These are phyloP conservation scores for Spisula subtruncata DNA, from an alignment of 2,888 invertebrate genomes.

Conservation along the genomic window DNA sequence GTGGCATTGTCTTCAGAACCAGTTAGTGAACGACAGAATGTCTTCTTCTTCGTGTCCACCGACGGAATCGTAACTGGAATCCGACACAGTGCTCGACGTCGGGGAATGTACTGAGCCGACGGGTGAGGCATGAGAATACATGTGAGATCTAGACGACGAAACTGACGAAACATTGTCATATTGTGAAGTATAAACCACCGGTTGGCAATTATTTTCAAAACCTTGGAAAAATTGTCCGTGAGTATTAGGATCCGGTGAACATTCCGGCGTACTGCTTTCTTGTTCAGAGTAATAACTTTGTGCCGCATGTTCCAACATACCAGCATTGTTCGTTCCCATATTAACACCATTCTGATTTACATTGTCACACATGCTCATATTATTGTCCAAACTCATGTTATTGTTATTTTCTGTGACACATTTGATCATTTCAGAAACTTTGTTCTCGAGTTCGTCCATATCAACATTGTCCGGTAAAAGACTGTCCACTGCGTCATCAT, in stretches of 20 bases:
- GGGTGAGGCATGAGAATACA: conserved; percentile 63
- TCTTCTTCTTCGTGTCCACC: conserved; percentile 71
- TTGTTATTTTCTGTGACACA: conserved; percentile 40
- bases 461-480: conserved; percentile 58
- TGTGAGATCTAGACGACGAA: conserved; percentile 20
- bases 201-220: conserved; percentile 49
- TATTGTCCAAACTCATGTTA: conserved; percentile 34
- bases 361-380: conserved; percentile 37
- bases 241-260: conserved; percentile 53
- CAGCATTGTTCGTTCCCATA: conserved; percentile 2
- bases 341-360: conserved; percentile 39
- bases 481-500: conserved; percentile 48
- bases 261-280: conserved; percentile 38
- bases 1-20: conserved; percentile 51
- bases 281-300: conserved; percentile 44
- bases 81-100: conserved; percentile 75
- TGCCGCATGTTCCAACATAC: conserved; percentile 1
- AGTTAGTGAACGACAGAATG: conserved; percentile 66
- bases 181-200: conserved; percentile 47
- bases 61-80: conserved; percentile 73
- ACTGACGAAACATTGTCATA: conserved; percentile 46
- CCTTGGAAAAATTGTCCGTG: conserved; percentile 53
- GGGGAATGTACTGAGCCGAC: conserved; percentile 74
- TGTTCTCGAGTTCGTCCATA: conserved; percentile 62
- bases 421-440: conserved; percentile 64